phyloP scores from a whole-genome alignment of 2,113 vertebrate species.

The Columba janthina region DNA sequence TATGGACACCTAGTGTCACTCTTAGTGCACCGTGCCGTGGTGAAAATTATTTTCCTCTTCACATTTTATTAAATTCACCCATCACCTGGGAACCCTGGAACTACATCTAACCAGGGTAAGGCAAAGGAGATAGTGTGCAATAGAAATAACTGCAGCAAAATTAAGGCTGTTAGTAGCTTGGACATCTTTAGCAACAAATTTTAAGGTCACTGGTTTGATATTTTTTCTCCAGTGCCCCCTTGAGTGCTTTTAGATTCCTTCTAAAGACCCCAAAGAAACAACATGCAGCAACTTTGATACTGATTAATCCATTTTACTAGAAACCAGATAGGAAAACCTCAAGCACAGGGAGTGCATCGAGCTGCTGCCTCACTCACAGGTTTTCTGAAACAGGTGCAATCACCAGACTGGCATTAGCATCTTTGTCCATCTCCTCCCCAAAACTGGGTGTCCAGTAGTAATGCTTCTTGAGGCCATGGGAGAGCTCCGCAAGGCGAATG shows the following conservation, averaged over 20 bases:
- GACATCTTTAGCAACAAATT: not conserved
- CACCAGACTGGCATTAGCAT: slow-evolving; percentile 69
- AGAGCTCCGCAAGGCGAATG: slow-evolving; percentile 78
- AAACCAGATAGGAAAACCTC: not conserved
- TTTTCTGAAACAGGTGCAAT: slow-evolving; percentile 19
- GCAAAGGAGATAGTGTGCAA: not conserved
- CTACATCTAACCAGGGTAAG: not conserved
- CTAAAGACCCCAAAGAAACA: not conserved
- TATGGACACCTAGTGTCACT: not conserved
- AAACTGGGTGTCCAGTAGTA: slow-evolving; percentile 76
- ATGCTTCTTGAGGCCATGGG: slow-evolving; percentile 76
- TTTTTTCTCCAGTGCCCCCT: not conserved
- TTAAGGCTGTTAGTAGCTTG: not conserved
- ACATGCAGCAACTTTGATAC: not conserved
- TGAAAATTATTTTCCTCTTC: not conserved
- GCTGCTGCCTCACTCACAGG: slow-evolving; percentile 49
- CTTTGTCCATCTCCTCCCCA: not conserved
- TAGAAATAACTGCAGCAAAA: not conserved
- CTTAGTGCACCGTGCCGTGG: rapidly evolving
- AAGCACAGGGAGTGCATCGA: not conserved
- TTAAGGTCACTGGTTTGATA: not conserved
- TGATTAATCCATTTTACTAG: not conserved
- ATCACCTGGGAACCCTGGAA: not conserved
- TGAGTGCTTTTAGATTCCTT: not conserved
- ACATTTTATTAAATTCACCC: not conserved